Evolutionary conservation across 2,888 invertebrate genomes (phyloP).

Genomic region (Folsomia manolachei): DNA sequence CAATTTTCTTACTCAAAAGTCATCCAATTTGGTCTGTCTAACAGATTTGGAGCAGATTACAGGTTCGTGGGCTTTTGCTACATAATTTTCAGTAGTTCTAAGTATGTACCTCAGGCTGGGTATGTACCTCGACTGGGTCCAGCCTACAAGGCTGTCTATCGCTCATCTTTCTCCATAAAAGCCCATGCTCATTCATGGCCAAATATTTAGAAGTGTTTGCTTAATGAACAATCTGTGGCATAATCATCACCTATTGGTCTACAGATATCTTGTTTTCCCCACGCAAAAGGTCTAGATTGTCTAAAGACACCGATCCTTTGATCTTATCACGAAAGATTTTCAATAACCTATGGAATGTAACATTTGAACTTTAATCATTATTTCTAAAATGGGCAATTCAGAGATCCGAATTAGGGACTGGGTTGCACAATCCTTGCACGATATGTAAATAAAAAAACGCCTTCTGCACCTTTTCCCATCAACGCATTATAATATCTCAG

Average conservation of each 20-base stretch:
- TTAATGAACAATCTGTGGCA: not conserved
- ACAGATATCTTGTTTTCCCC: not conserved
- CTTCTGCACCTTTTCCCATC: conserved; percentile 38
- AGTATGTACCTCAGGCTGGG: not conserved
- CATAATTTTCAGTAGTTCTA: not conserved
- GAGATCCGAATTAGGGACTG: conserved; percentile 45
- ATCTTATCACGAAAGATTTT: not conserved
- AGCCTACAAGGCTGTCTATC: not conserved
- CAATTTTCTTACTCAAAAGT: not conserved
- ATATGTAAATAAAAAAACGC: conserved; percentile 46
- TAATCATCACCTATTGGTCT: not conserved
- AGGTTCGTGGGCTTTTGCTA: not conserved
- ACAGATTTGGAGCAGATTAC: not conserved
- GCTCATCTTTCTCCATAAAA: not conserved
- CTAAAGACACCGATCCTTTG: not conserved
- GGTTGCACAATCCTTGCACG: conserved; percentile 27
- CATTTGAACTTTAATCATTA: conserved; percentile 24
- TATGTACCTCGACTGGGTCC: not conserved
- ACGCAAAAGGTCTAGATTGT: not conserved
- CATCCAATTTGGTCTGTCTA: not conserved
- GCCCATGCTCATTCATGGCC: not conserved
- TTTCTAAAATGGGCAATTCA: conserved; percentile 43
- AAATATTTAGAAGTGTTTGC: not conserved
- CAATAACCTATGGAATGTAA: not conserved
- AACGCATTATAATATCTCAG: conserved; percentile 30